Conservation (phyloP, 2,888 invertebrate species). For the Macrosoma leucophasiata region DNA sequence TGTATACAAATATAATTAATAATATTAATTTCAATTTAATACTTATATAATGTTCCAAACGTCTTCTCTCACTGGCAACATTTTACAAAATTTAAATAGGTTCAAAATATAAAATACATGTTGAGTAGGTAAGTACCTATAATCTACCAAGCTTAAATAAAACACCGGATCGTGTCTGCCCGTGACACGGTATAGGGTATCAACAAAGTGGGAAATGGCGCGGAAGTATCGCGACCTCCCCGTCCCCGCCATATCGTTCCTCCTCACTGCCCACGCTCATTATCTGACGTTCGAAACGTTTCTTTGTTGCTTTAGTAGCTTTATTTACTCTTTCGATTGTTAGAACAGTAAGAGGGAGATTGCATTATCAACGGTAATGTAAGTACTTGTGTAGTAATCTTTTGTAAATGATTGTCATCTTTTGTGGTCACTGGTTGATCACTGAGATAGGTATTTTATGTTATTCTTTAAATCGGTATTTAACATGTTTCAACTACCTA, state of each 20-base stretch:
- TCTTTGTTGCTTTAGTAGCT: constrained; percentile 65
- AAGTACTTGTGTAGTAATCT: not conserved
- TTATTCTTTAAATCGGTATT: not conserved
- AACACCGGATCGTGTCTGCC: constrained; percentile 32
- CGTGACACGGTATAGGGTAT: constrained; percentile 57
- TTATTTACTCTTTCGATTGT: constrained; percentile 50
- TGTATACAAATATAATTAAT: no score
- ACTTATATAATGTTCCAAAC: no score
- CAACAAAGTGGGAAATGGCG: constrained; percentile 69
- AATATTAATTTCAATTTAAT: no score
- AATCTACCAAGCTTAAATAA: not conserved
- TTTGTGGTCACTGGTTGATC: no score
- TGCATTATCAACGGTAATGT: constrained; percentile 1
- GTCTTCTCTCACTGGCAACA: no score
- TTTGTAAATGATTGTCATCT: not conserved
- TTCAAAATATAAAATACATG: no score
- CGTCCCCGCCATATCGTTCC: constrained; percentile 65
- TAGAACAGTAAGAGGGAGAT: constrained; percentile 16
- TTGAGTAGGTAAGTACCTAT: constrained; percentile 9
- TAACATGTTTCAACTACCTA: no score
- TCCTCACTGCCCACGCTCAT: constrained; percentile 64
- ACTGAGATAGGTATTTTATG: not conserved
- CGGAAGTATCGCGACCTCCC: constrained; percentile 68
- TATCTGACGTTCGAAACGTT: constrained; percentile 62
- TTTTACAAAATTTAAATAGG: no score